Percentiles rank a stretch among this genome's conserved stretches.
Conservation (phyloP, 30 jellyfish, hydroid and myxozoan species). For the Aurelia aurita complex sp. Pacific region DNA sequence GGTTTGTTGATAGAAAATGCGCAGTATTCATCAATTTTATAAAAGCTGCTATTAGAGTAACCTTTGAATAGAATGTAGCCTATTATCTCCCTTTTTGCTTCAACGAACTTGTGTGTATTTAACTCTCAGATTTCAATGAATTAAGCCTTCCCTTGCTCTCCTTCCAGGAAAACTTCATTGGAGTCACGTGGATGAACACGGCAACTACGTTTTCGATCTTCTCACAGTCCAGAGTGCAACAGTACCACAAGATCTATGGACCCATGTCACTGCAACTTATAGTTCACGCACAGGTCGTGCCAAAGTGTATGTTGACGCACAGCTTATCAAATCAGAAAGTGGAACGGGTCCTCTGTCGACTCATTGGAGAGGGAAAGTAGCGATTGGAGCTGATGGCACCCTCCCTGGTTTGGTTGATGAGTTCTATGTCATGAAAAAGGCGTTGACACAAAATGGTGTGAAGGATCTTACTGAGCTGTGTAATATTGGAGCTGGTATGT, state of each 20-base stretch:
- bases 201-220: constrained; percentile 77
- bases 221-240: constrained; percentile 86
- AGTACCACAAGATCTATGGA: constrained; percentile 97
- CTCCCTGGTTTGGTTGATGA: constrained; percentile 98
- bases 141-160: no score
- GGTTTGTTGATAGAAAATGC: no score
- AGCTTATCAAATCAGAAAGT: constrained; percentile 76
- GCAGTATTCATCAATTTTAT: no score
- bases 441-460: constrained; percentile 75
- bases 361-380: constrained; percentile 87
- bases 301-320: constrained; percentile 83
- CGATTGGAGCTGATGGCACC: constrained; percentile 93
- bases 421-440: constrained; percentile 83
- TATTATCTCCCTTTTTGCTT: no score
- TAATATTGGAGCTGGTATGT: constrained; percentile 74
- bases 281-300: constrained; percentile 85
- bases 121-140: no score
- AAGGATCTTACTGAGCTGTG: constrained; percentile 93
- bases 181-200: constrained; percentile 84
- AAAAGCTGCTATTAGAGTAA: no score
- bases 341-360: constrained; percentile 93
- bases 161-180: constrained; percentile 83
- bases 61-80: no score
- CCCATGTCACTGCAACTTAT: constrained; percentile 97
- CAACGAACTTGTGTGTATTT: no score